A percentile compares a stretch with the other conserved stretches of the same genome.
Evolutionary conservation across 2,797 vertebrate species (phyloP).

Genomic region (Schizopygopsis pylzovi): DNA sequence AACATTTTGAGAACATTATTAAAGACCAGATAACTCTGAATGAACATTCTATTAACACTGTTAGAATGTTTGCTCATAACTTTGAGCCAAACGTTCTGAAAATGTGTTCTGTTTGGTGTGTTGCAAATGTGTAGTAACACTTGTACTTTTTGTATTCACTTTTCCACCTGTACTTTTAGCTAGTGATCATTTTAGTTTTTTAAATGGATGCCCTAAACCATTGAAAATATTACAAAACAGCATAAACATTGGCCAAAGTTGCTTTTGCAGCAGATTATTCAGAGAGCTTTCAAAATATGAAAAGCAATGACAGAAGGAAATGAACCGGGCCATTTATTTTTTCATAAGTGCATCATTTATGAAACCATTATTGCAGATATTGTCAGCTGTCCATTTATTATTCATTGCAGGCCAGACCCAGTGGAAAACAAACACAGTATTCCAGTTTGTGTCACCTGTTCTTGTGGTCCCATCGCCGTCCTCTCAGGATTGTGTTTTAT

Average conservation of each 20-base stretch:
- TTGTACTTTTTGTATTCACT: neutral
- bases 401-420: constrained; percentile 63
- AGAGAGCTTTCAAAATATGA: constrained; percentile 50
- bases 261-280: constrained; percentile 54
- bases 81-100: neutral
- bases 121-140: neutral
- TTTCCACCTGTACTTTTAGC: neutral
- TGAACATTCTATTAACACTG: neutral
- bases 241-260: constrained; percentile 6
- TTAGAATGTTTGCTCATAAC: neutral
- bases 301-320: constrained; percentile 63
- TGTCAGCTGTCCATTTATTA: constrained; percentile 73
- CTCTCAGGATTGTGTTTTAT: constrained; percentile 51
- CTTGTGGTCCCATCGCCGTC: constrained; percentile 11
- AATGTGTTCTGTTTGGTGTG: neutral
- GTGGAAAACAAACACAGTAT: constrained; percentile 55
- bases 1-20: no score
- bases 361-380: constrained; percentile 77
- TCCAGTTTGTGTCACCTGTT: constrained; percentile 42
- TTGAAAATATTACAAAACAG: neutral
- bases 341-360: constrained; percentile 71
- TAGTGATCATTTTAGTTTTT: neutral
- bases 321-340: constrained; percentile 71
- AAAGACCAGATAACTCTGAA: neutral
- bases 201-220: neutral